Evolutionary conservation across 2,113 vertebrate genomes (phyloP).

Genomic region (Apteryx owenii): DNA sequence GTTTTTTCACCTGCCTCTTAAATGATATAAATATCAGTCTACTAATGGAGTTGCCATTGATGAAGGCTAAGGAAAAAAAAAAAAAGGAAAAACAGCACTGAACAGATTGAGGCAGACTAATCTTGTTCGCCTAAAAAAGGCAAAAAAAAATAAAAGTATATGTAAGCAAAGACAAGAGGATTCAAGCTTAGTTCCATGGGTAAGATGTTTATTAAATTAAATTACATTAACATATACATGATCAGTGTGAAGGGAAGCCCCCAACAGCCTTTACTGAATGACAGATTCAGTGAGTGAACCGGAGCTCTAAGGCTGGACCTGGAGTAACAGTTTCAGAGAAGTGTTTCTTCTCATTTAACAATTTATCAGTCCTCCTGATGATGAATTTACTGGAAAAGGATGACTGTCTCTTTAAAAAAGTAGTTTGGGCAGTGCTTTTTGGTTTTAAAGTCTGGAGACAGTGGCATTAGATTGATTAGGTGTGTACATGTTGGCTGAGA

Average conservation of each 20-base stretch:
- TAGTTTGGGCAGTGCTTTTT: constrained; percentile 68
- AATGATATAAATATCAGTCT: constrained; percentile 43
- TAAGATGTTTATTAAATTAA: constrained; percentile 58
- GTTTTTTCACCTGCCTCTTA: neutral
- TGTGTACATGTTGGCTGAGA: constrained; percentile 81
- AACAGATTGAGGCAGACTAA: constrained; percentile 46
- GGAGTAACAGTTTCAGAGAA: constrained; percentile 50
- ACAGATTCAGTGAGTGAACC: neutral
- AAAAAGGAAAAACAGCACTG: neutral
- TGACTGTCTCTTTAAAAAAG: constrained; percentile 77
- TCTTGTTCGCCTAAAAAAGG: constrained; percentile 46
- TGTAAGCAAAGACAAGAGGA: constrained; percentile 31
- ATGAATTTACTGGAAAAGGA: constrained; percentile 52
- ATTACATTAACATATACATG: constrained; percentile 58
- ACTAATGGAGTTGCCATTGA: constrained; percentile 42
- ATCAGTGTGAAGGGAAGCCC: constrained; percentile 48
- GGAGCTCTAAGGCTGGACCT: constrained; percentile 22
- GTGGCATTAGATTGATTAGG: constrained; percentile 87
- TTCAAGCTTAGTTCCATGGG: constrained; percentile 13
- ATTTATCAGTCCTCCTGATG: constrained; percentile 15
- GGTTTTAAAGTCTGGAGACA: constrained; percentile 82
- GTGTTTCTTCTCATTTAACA: constrained; percentile 32
- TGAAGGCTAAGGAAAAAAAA: neutral
- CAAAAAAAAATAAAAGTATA: neutral
- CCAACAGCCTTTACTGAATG: constrained; percentile 18